Conservation (phyloP, 2,888 invertebrate genomes). For the Timema podura region DNA sequence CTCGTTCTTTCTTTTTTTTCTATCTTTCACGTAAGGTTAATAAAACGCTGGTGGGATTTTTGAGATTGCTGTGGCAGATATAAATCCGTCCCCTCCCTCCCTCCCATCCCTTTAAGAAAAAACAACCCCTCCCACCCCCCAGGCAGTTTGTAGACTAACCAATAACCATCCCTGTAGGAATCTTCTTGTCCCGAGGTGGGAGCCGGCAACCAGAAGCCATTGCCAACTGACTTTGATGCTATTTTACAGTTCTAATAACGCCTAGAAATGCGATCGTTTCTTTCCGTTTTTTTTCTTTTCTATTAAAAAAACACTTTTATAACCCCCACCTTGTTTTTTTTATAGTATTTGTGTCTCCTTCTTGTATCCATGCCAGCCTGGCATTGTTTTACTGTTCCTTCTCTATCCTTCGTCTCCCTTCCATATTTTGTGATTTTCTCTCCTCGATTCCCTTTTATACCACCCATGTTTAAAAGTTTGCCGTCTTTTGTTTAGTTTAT, state of each 20-base stretch:
- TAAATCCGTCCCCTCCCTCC: background rate
- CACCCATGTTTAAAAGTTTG: no score
- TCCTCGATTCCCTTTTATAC: no score
- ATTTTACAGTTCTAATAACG: conserved; percentile 19
- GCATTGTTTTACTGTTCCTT: conserved; percentile 11
- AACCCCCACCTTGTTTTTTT: conserved; percentile 8
- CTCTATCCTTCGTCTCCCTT: no score
- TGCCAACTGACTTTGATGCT: conserved; percentile 18
- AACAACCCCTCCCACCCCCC: background rate
- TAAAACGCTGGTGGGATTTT: conserved; percentile 13
- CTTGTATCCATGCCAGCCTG: background rate
- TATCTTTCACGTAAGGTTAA: no score
- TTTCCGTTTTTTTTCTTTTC: no score
- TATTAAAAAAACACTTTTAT: no score
- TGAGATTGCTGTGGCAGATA: conserved; percentile 14
- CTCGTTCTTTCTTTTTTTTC: no score
- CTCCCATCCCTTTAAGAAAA: background rate
- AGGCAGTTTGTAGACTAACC: background rate
- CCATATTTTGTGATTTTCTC: conserved; percentile 14
- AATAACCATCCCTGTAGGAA: conserved; percentile 12
- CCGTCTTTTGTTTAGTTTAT: no score
- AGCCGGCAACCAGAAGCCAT: conserved; percentile 15
- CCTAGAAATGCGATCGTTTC: conserved; percentile 5
- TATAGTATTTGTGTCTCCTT: conserved; percentile 14
- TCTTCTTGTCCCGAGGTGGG: no score